These are phyloP conservation scores for Peromyscus eremicus DNA, from an alignment of 2,797 vertebrate species.

Conservation along the genomic window DNA sequence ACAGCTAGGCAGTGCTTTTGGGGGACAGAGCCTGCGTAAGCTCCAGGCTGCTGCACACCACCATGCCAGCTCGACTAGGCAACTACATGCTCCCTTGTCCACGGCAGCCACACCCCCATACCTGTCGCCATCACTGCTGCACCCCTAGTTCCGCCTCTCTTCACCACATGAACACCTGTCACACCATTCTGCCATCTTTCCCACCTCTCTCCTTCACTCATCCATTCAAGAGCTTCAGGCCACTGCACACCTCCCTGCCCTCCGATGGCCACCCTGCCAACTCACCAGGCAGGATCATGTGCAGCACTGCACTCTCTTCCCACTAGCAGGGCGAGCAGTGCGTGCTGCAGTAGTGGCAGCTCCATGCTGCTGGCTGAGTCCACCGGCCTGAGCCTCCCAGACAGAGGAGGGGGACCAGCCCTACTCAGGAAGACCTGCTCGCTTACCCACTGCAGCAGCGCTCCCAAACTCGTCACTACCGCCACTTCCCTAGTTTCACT, in stretches of 20 bases:
- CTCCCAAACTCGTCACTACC: background rate
- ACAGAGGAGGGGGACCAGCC: background rate
- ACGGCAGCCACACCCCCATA: background rate
- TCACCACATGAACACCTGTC: background rate
- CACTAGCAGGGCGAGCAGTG: background rate
- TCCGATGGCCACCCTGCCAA: background rate
- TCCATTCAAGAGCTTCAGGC: background rate
- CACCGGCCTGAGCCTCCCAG: background rate
- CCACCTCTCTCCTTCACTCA: background rate
- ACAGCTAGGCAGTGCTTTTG: background rate
- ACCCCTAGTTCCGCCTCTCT: background rate
- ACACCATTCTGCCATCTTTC: background rate
- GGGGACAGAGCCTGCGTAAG: background rate
- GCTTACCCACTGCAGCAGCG: background rate
- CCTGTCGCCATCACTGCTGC: background rate
- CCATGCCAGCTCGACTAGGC: background rate
- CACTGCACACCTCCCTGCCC: background rate
- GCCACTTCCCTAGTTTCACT: background rate
- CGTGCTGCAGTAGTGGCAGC: background rate
- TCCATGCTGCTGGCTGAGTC: background rate
- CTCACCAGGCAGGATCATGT: background rate
- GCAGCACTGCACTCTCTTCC: background rate
- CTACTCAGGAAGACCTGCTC: background rate
- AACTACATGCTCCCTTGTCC: background rate
- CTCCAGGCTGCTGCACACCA: background rate